A percentile compares a stretch with the other conserved stretches of the same genome.
Evolutionary conservation across 2,888 invertebrate genomes (phyloP).

Genomic region (Syrphus vitripennis): DNA sequence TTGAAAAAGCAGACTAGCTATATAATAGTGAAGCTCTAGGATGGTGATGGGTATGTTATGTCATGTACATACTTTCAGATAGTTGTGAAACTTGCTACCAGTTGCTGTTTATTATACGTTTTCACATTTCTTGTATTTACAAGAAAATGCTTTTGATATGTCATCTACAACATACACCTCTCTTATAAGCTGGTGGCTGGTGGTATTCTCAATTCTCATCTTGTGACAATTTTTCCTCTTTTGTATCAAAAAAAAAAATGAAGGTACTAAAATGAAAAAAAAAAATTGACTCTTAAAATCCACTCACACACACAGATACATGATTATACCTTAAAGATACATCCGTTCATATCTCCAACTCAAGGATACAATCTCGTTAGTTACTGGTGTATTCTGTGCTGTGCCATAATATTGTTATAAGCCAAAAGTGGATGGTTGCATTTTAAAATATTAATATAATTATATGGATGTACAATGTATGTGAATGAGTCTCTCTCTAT

Average conservation of each 20-base stretch:
- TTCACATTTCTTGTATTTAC: slow-evolving; percentile 25
- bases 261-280: not conserved
- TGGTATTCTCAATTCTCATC: too few species aligned
- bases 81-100: slow-evolving; percentile 14
- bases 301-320: not conserved
- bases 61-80: not conserved
- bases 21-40: too few species aligned
- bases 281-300: slow-evolving; percentile 13
- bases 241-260: not conserved
- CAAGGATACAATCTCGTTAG: slow-evolving; percentile 56
- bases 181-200: slow-evolving; percentile 2
- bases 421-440: slow-evolving; percentile 60
- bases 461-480: too few species aligned
- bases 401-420: slow-evolving; percentile 55
- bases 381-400: slow-evolving; percentile 39
- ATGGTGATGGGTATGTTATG: not conserved
- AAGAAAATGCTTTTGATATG: slow-evolving; percentile 49
- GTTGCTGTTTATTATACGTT: slow-evolving; percentile 61
- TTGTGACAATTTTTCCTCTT: slow-evolving; percentile 32
- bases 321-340: not conserved
- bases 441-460: slow-evolving; percentile 69
- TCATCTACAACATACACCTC: not conserved
- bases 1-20: not conserved
- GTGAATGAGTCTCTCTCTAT: not conserved
- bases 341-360: slow-evolving; percentile 17